Evolutionary conservation across 2,797 vertebrate species (phyloP), one percentile per base, ranked within the genome.

Genomic region (Pipistrellus nathusii): DNA sequence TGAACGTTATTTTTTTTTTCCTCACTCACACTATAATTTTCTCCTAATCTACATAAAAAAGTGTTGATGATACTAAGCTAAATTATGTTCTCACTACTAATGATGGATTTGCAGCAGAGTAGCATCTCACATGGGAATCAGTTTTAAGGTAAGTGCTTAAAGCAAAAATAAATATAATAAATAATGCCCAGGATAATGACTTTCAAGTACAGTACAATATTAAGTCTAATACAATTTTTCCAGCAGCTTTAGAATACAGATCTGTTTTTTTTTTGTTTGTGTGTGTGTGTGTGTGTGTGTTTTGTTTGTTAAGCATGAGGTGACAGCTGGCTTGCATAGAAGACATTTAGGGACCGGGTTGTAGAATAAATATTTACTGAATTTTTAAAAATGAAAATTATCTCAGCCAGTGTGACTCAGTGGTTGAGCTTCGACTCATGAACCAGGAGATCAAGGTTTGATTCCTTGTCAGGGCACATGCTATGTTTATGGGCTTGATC

Each of bases 131-230:
- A 77, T 11, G 4, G 25, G 14, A 88, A 94, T 53, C 82, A 44
- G 9, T 51, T 88, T 90, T 85, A 82, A 77, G 59, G 32, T 92
- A 13, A 90, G 20, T 38, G 21, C 41, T 62, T 51, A 68, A 78
- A 88, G 41, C 5, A 73, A 93, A 86, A 86, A 72, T 78, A 62
- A 88, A 77, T 91, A 64, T 8, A 88, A 76, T 48, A 62, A 83
- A 46, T 55, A 72, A 72, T 75, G 3, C 2, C 46, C 80, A 76
- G 80, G 12, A 78, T 90, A 90, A 92, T 68, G 30, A 68, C 44
- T 41, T 94, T 55, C 30, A 69, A 66, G 2, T 32, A n/a, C 2
- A 35, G 6, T 73, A 44, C 41, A 90, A 27, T n/a, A 71, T 13
- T 68, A 81, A 77, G 32, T 21, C 1, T 8, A 89, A 27, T 11